A percentile compares a stretch with the other conserved stretches of the same genome.
Conservation (phyloP, 2,113 vertebrate genomes). For the Dermatemys mawii region DNA sequence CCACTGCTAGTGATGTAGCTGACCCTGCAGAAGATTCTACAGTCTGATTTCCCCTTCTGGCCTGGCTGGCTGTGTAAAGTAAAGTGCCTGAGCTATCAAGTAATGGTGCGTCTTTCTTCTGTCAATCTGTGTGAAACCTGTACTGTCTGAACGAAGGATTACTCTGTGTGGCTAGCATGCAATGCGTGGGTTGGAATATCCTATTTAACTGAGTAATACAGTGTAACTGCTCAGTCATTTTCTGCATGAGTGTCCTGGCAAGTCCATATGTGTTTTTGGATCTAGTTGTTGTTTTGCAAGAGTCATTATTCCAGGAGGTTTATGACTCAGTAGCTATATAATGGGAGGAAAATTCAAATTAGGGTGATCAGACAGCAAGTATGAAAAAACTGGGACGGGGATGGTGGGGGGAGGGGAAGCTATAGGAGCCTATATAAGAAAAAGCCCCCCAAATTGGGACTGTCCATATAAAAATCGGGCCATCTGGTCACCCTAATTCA, state of each 20-base stretch:
- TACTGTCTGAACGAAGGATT: neutral
- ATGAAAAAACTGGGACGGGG: too few species aligned
- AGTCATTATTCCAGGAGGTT: neutral
- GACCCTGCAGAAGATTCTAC: neutral
- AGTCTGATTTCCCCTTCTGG: neutral
- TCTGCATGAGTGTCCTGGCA: neutral
- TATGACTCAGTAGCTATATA: neutral
- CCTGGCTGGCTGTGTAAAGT: neutral
- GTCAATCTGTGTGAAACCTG: neutral
- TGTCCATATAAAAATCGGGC: too few species aligned
- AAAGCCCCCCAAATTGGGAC: too few species aligned
- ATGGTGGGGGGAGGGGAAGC: too few species aligned
- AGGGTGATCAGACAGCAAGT: too few species aligned
- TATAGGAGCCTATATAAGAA: too few species aligned
- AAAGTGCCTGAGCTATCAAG: neutral
- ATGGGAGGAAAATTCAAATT: too few species aligned
- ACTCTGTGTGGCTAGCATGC: neutral
- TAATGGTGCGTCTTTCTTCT: too few species aligned
- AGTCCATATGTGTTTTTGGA: accelerated
- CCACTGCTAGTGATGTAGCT: too few species aligned
- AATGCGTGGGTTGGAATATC: too few species aligned
- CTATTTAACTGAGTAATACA: neutral
- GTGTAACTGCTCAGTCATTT: accelerated
- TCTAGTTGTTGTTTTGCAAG: neutral
- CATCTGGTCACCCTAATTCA: too few species aligned